Base-by-base conservation (phyloP, 2,888 invertebrate genomes). In the Leptopilina drosophilae region DNA sequence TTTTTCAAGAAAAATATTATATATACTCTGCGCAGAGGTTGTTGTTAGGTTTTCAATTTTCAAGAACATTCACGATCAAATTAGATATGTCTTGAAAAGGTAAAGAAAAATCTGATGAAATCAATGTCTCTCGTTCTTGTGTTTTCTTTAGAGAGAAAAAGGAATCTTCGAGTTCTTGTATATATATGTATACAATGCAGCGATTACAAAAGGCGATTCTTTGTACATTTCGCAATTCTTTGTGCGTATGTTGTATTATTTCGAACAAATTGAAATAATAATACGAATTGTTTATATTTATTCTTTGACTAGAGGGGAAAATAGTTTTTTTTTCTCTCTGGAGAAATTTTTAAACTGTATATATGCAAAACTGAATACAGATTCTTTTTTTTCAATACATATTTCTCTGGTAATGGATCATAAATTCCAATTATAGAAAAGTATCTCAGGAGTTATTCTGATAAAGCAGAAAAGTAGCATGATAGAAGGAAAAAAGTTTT, bases 21-120 rank as follows among this genome's bases (percentile, higher is more conserved):
- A 62, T 20, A 49, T 49, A 65, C 42, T 42, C 12, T 49, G 9
- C 12, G 20, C 20, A 49, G 26, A 20, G 62, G 8, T 42, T 42
- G 8, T 42, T 42, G 15, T 20, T n/a, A 20, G 15, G 62, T 49
- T 6, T 15, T 20, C 20, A 67, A 49, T 20, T 67, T 46, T 67
- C 49, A 67, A 67, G 11, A 65, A 65, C 14, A 65, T 62, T 62
- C 62, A 62, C 62, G 62, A 62, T 15, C 62, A 62, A 62, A 20
- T 62, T 62, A 62, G 15, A 20, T 62, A 9, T n/a, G 8, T 11
- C 15, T 65, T 14, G 8, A 40, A 42, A n/a, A 65, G 49, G 20
- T 49, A 67, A 20, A 67, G 49, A 26, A 67, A 67, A 67, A 67
- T 67, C 49, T 46, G 67, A 67, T 67, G 46, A 7, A 67, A 67